Evolutionary conservation across 2,113 vertebrate genomes (phyloP), one percentile per base, ranked within the genome.

Genomic region (Pseudopipra pipra): DNA sequence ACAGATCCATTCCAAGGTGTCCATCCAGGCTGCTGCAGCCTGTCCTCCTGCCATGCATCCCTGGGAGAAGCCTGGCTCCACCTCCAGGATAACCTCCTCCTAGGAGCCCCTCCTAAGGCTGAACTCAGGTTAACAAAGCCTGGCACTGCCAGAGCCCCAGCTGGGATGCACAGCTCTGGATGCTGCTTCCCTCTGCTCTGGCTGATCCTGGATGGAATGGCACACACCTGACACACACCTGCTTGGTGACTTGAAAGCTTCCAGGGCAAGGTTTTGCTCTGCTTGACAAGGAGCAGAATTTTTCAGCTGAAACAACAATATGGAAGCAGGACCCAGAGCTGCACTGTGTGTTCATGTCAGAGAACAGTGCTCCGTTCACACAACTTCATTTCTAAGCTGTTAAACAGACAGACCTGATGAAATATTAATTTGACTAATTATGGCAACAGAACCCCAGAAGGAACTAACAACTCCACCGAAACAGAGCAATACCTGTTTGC

Each of bases 401-500:
- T 88, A 77, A 87, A 90, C 4, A 76, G 47, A 73, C 59, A 74
- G 79, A 80, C 14, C 72, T 8, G 55, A 62, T n/a, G 47, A 88
- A 77, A 77, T 83, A 92, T 71, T 88, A 73, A 86, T 80, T 86
- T 88, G 59, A 79, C 41, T 90, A 80, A 93, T 90, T 83, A 84
- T 6, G 68, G 72, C 88, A 95, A 70, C 79, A 86, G 89, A 68
- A 71, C 22, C 75, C 12, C 72, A 78, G 76, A 78, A 92, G 47
- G 70, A 95, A 37, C 63, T 46, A 30, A 47, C 52, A 44, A 5
- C 37, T 73, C 77, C 44, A 61, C 25, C 7, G 54, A 76, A 91
- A 51, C 1, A 54, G 76, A 86, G 88, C 55, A 62, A 49, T 62
- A 87, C 91, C 94, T 94, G 70, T 37, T 79, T 63, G 67, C 81